Conservation (phyloP, 2,113 vertebrate species). For the Mus spicilegus region DNA sequence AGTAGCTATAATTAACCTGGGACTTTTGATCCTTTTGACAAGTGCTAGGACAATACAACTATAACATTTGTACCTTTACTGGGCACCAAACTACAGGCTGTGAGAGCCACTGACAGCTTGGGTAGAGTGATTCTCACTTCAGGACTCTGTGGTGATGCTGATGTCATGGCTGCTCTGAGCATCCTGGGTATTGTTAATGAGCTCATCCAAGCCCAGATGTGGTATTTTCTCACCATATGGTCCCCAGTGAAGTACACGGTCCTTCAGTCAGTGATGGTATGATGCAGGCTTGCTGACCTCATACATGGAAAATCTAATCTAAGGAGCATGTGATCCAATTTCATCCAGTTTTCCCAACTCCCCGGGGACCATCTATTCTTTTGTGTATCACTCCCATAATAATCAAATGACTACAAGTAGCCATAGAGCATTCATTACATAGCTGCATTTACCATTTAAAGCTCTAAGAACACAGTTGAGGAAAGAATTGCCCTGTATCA, state of each 20-base stretch:
- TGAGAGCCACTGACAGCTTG: constrained; percentile 56
- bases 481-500: background rate
- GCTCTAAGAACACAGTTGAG: background rate
- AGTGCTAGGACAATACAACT: background rate
- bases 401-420: background rate
- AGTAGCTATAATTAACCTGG: background rate
- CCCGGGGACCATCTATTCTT: background rate
- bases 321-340: background rate
- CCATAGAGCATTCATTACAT: background rate
- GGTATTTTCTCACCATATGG: constrained; percentile 79
- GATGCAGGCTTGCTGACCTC: background rate
- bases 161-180: constrained; percentile 38
- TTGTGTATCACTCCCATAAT: background rate
- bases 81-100: too few species aligned
- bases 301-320: fast-evolving
- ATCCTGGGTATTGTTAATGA: constrained; percentile 80
- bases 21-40: background rate
- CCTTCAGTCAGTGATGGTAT: background rate
- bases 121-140: constrained; percentile 48
- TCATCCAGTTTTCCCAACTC: background rate
- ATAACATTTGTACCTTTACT: background rate
- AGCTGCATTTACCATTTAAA: fast-evolving
- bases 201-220: constrained; percentile 74
- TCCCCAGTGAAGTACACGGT: constrained; percentile 61
- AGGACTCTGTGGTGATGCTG: constrained; percentile 64